These are phyloP conservation scores for Mythimna vitellina DNA, from an alignment of 2,888 invertebrate species.

Conservation along the genomic window DNA sequence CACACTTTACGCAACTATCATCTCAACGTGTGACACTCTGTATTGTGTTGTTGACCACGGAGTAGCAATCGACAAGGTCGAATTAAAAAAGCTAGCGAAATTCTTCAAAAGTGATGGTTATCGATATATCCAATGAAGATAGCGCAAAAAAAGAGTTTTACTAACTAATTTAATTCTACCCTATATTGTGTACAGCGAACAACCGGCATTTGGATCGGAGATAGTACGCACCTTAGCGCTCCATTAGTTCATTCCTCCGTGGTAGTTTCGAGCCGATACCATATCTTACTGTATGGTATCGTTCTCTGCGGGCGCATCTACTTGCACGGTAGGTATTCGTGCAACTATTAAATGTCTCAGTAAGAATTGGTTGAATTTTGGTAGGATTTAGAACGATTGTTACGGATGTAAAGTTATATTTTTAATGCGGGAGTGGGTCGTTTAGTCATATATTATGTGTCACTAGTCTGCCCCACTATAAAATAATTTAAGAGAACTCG, in stretches of 20 bases:
- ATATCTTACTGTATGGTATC: slow-evolving; percentile 32
- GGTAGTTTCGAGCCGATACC: slow-evolving; percentile 21
- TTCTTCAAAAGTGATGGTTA: background rate
- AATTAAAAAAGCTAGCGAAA: background rate
- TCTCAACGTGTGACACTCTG: slow-evolving; percentile 56
- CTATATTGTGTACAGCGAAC: background rate
- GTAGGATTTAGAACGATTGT: slow-evolving; percentile 67
- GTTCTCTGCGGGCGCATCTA: slow-evolving; percentile 27
- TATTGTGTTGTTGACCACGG: slow-evolving; percentile 14
- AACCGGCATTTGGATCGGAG: background rate
- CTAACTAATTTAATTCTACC: background rate
- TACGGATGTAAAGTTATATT: slow-evolving; percentile 66
- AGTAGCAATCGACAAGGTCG: slow-evolving; percentile 1
- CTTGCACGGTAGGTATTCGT: slow-evolving; percentile 25
- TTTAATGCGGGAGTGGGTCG: slow-evolving; percentile 53
- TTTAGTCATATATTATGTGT: slow-evolving; percentile 33
- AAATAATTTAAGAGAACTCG: slow-evolving; percentile 22
- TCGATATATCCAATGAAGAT: background rate
- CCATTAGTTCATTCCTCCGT: slow-evolving; percentile 34
- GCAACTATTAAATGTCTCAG: slow-evolving; percentile 39
- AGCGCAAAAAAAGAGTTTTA: background rate
- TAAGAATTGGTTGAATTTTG: slow-evolving; percentile 51
- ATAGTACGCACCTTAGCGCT: background rate
- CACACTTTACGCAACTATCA: slow-evolving; percentile 1
- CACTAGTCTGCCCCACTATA: slow-evolving; percentile 42